These are phyloP conservation scores for Tipula helvola DNA, from an alignment of 2,888 invertebrate genomes.

Conservation along the genomic window DNA sequence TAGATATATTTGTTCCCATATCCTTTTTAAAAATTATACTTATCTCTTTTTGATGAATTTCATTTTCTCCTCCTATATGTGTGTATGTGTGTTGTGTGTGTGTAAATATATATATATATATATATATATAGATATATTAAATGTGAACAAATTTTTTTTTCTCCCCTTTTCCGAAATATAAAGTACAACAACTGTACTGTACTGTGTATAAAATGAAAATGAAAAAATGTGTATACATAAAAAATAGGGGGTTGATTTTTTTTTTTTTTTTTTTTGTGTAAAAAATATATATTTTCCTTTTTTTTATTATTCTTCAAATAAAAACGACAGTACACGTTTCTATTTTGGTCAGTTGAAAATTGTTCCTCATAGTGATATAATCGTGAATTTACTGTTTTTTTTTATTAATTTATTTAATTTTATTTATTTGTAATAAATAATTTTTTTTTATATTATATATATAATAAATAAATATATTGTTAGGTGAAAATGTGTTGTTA, in stretches of 20 bases:
- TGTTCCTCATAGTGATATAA: conserved; percentile 26
- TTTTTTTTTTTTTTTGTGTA: neutral
- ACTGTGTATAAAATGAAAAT: neutral
- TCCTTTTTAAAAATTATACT: neutral
- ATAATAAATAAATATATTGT: neutral
- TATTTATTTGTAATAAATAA: neutral
- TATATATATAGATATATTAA: neutral
- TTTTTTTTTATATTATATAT: neutral
- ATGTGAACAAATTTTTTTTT: neutral
- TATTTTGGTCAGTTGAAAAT: conserved; percentile 39
- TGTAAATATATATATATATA: neutral
- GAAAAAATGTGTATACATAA: neutral
- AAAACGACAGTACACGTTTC: conserved; percentile 34
- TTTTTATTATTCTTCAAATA: conserved; percentile 15
- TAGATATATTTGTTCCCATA: neutral
- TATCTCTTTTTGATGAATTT: conserved; percentile 4
- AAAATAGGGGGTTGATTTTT: neutral
- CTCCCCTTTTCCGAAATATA: neutral
- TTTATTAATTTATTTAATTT: neutral
- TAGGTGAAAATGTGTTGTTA: neutral
- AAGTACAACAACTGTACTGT: neutral
- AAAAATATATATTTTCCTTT: neutral
- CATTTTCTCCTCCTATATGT: neutral
- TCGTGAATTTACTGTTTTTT: neutral
- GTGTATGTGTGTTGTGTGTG: neutral